A percentile compares a stretch with the other conserved stretches of the same genome.
Conservation (phyloP, 2,113 vertebrate genomes). For the Burhinus oedicnemus region DNA sequence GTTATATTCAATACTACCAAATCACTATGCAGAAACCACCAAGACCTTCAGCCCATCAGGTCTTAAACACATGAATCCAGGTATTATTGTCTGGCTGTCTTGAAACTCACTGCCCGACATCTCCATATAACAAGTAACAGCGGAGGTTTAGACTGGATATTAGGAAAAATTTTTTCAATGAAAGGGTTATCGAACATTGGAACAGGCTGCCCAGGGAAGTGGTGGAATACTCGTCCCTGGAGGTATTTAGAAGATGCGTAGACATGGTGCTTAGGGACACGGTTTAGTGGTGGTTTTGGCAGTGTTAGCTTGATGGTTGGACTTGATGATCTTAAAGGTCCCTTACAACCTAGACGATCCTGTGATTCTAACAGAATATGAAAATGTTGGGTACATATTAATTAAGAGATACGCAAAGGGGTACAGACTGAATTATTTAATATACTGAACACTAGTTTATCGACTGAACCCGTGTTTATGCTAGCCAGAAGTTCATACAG, state of each 20-base stretch:
- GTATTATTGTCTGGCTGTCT: background rate
- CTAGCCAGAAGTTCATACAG: background rate
- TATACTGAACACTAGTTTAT: background rate
- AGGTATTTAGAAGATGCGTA: too few species aligned
- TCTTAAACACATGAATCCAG: background rate
- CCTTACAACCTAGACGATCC: too few species aligned
- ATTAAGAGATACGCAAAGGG: background rate
- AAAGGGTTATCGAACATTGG: too few species aligned
- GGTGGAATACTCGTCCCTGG: too few species aligned
- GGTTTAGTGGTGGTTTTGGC: too few species aligned
- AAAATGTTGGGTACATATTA: background rate
- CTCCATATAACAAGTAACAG: background rate
- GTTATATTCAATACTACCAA: background rate
- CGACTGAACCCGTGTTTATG: background rate
- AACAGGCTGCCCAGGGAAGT: too few species aligned
- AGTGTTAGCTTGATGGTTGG: too few species aligned
- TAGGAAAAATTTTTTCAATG: too few species aligned
- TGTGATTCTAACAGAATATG: background rate
- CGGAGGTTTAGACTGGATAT: too few species aligned
- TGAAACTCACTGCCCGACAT: background rate
- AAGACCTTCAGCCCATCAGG: background rate
- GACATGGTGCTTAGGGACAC: too few species aligned
- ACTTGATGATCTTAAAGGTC: too few species aligned
- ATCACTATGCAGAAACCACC: background rate
- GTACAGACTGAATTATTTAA: background rate